Percentiles rank a stretch among this genome's conserved stretches.
Conservation (phyloP, 1,140 invertebrate species). For the Palaemon carinicauda region DNA sequence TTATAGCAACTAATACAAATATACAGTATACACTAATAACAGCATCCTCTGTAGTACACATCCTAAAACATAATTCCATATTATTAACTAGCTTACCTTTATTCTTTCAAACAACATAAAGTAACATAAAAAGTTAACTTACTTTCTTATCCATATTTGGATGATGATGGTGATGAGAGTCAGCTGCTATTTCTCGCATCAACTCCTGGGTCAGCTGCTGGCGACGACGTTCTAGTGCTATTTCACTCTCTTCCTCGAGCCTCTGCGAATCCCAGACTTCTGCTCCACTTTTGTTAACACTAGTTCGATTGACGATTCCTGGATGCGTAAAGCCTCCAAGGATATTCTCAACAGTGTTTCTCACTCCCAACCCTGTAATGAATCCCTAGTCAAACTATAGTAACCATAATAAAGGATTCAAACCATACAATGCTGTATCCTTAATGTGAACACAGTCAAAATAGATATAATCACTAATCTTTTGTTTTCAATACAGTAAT, state of each 20-base stretch:
- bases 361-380: not conserved
- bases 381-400: no score
- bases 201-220: slow-evolving; percentile 40
- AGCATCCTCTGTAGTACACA: no score
- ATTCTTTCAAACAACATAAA: not conserved
- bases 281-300: not conserved
- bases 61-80: not conserved
- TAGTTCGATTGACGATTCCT: not conserved
- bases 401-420: no score
- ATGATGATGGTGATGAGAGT: slow-evolving; percentile 28
- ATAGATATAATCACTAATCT: no score
- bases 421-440: no score
- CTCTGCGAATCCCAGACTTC: slow-evolving; percentile 21
- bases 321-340: not conserved
- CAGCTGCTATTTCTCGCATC: slow-evolving; percentile 39
- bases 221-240: slow-evolving; percentile 30
- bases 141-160: slow-evolving; percentile 30
- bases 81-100: not conserved
- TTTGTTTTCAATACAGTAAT: no score
- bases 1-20: no score
- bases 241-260: slow-evolving; percentile 32
- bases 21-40: not conserved
- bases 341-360: not conserved
- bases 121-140: not conserved
- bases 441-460: no score